Evolutionary conservation across 2,888 invertebrate genomes (phyloP), one percentile per base, ranked within the genome.

Genomic region (Epinotia ramella): DNA sequence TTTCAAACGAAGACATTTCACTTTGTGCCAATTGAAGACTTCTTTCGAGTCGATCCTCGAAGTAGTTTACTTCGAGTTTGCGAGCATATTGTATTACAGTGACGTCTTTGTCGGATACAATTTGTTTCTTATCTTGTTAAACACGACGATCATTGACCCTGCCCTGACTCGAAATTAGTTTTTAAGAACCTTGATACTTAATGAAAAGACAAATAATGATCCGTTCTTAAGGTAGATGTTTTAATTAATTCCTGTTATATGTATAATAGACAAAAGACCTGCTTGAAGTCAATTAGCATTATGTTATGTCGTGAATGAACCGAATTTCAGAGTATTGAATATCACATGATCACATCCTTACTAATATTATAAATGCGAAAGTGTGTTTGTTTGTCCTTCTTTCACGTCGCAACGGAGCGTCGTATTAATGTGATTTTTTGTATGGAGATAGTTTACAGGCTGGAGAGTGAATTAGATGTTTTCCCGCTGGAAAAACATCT

Each of bases 1-100:
- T 67, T 67, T 64, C 63, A 46, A 68, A 65, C 49, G 53, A 75
- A 60, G 49, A 65, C 65, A 65, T 75, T 70, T 75, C 28, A 65
- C 66, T 75, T 49, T 24, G 63, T 62, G 64, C 59, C 69, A 70
- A 53, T 74, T 70, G 70, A 70, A 64, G 62, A 70, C 65, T 71
- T 72, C 67, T 72, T 75, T 72, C 62, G 44, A 67, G 71, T 67
- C 46, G 69, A 59, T 33, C 59, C 63, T 53, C 57, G 18, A 68
- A 65, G 74, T 67, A 76, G 71, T 66, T 69, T 72, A 20, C 24
- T 57, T 63, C 63, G 73, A 20, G 69, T 72, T 62, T 64, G 28
- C 60, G 65, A 66, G 75, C 65, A 60, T 71, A 70, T 74, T 71
- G 67, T 76, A 76, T 76, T 76, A 72, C 56, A 72, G 68, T 68